Evolutionary conservation across 2,888 invertebrate genomes (phyloP).

Genomic region (Xestia rhomboidea): DNA sequence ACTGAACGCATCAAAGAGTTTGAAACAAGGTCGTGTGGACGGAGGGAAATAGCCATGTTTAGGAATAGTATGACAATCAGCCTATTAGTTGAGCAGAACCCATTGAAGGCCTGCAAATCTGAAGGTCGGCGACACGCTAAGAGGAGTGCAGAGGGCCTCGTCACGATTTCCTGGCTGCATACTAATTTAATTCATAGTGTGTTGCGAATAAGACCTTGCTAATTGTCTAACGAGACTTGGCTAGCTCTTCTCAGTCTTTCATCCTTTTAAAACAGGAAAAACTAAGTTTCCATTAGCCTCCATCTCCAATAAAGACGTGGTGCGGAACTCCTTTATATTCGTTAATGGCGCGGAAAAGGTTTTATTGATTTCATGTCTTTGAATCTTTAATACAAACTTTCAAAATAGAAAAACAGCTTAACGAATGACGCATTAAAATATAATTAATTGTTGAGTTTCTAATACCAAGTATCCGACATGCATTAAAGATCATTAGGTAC

Average conservation of each 20-base stretch:
- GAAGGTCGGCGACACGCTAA: conserved; percentile 69
- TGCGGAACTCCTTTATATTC: neutral
- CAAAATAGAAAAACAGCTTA: conserved; percentile 11
- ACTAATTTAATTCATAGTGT: conserved; percentile 83
- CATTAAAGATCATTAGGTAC: conserved; percentile 39
- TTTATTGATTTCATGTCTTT: conserved; percentile 54
- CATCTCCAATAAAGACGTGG: conserved; percentile 1
- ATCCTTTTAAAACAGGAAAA: conserved; percentile 19
- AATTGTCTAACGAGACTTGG: conserved; percentile 71
- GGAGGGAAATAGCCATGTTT: conserved; percentile 48
- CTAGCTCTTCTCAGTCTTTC: conserved; percentile 48
- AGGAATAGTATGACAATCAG: conserved; percentile 50
- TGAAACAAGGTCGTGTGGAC: conserved; percentile 48
- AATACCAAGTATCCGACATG: conserved; percentile 28
- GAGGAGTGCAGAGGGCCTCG: conserved; percentile 67
- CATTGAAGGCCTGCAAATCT: conserved; percentile 54
- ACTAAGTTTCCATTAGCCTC: neutral
- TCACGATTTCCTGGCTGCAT: conserved; percentile 81
- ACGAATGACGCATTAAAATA: conserved; percentile 35
- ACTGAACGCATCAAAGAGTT: conserved; percentile 50
- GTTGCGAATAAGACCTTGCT: conserved; percentile 78
- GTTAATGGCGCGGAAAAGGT: conserved; percentile 10
- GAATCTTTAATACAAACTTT: conserved; percentile 53
- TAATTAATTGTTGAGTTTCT: conserved; percentile 47
- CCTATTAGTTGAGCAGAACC: conserved; percentile 44